phyloP scores from a whole-genome alignment of 2,113 vertebrate species.

The Saiga tatarica region DNA sequence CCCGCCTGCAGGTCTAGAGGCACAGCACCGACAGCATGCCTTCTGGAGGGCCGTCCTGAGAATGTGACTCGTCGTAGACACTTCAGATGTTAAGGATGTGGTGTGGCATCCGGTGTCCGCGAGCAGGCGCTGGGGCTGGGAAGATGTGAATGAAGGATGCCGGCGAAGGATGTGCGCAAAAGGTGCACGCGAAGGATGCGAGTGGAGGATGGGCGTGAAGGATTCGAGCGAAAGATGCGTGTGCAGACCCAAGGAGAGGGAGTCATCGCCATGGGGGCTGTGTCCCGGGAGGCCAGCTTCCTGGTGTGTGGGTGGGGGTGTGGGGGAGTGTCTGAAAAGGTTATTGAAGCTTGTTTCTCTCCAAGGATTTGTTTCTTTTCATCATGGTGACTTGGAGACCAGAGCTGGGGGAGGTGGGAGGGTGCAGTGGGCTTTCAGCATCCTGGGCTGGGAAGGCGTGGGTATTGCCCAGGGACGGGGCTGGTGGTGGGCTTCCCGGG shows the following conservation, averaged over 20 bases:
- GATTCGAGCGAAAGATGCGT: accelerated
- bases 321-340: slow-evolving; percentile 4
- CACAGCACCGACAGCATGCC: accelerated
- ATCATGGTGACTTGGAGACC: background rate
- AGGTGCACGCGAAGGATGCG: accelerated
- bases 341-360: background rate
- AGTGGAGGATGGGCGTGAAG: no score
- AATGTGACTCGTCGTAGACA: accelerated
- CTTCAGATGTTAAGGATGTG: background rate
- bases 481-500: background rate
- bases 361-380: background rate
- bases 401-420: slow-evolving; percentile 15
- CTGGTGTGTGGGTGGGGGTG: background rate
- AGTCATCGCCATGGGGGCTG: accelerated
- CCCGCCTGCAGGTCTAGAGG: background rate
- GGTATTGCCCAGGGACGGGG: background rate
- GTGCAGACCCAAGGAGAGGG: background rate
- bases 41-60: background rate
- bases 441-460: background rate
- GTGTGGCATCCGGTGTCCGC: accelerated
- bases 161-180: accelerated
- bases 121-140: accelerated
- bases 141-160: background rate
- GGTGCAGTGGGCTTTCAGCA: slow-evolving; percentile 43
- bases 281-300: background rate